Evolutionary conservation across 2,113 vertebrate genomes (phyloP), one percentile per base, ranked within the genome.

Genomic region (Tachysurus fulvidraco): DNA sequence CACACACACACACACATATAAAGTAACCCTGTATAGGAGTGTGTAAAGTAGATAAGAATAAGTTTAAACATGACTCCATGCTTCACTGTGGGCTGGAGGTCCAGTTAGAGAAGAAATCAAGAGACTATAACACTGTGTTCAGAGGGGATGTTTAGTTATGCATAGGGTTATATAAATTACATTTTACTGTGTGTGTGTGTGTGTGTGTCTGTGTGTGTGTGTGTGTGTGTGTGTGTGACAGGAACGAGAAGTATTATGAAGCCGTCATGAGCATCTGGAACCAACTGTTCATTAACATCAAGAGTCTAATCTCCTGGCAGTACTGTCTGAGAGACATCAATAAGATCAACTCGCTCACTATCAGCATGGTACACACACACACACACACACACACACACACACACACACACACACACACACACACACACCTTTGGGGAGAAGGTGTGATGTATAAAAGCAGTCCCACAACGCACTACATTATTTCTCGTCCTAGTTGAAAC

Each of bases 251-350:
- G 91, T 99, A 96, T 90, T 99, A 97, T 3, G 98, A 99, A 77
- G 96, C 97, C 88, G 97, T 99, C 94, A 91, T 99, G 94, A 90
- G 93, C 87, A 92, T 99, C 85, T 99, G 97, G 97, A 98, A 96
- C 92, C 97, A 99, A 93, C 94, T 98, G 14, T 98, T 96, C 90
- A 98, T 99, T 94, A 99, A 99, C 94, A 98, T 99, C 94, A 99
- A 98, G 94, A 98, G 97, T 90, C 93, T 99, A 93, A 97, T 99
- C 52, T 97, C 98, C 17, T 99, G 98, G 98, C 97, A 98, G 89
- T 98, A 97, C 85, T 99, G 97, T 89, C 89, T 98, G 93, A 96
- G 95, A 0, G 98, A 99, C 91, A 96, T 99, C 17, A 95, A 95
- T 87, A 96, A 96, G 89, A 99, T 99, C 92, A 96, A 96, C 90